A percentile compares a stretch with the other conserved stretches of the same genome.
phyloP scores from a whole-genome alignment of 2,113 vertebrate genomes.

The Ciconia stormi region DNA sequence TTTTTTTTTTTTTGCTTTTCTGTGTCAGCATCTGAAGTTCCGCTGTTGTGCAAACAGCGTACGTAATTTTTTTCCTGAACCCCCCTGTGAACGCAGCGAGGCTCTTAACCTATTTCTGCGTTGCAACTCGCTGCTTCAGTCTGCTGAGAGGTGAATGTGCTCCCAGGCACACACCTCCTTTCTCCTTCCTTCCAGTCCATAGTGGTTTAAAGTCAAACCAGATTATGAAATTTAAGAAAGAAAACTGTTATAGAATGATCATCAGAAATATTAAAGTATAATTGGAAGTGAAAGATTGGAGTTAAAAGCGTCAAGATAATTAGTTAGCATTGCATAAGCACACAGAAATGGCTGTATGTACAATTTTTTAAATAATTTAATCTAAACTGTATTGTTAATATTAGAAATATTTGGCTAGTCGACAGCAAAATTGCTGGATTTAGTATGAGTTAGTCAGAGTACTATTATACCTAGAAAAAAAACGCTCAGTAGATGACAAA shows the following conservation, averaged over 20 bases:
- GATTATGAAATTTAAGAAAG: not conserved
- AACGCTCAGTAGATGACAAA: not conserved
- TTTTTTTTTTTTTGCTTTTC: too few relatives aligned
- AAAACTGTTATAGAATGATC: not conserved
- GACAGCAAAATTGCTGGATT: slow-evolving; percentile 19
- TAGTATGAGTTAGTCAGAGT: slow-evolving; percentile 3
- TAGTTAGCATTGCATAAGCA: not conserved
- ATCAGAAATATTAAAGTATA: not conserved
- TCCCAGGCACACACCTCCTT: not conserved
- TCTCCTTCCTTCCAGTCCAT: not conserved
- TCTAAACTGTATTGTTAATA: not conserved
- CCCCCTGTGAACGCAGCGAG: not conserved
- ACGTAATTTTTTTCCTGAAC: not conserved
- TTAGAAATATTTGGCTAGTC: slow-evolving; percentile 29
- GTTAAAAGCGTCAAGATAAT: not conserved
- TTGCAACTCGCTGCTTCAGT: not conserved
- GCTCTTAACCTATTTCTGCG: not conserved
- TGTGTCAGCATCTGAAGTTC: not conserved
- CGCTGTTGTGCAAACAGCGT: not conserved
- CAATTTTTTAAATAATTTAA: not conserved
- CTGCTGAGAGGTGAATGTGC: not conserved
- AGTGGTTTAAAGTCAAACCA: not conserved
- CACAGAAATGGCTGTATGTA: not conserved
- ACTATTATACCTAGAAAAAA: not conserved
- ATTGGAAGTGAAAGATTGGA: not conserved